Evolutionary conservation across 2,888 invertebrate species (phyloP).

Genomic region (Agelastica alni): DNA sequence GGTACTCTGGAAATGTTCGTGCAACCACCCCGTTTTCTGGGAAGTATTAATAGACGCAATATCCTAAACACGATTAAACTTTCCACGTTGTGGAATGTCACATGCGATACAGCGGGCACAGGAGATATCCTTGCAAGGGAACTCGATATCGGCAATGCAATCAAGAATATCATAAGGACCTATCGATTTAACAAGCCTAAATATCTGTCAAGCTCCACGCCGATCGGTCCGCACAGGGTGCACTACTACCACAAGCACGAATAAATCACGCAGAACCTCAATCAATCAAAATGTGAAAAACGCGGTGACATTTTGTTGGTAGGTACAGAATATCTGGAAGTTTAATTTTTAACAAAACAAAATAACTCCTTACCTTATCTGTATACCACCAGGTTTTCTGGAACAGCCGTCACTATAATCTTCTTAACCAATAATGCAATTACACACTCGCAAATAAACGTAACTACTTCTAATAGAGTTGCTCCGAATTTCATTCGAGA

Average conservation of each 20-base stretch:
- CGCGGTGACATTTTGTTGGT: constrained; percentile 43
- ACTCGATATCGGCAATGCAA: constrained; percentile 31
- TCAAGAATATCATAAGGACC: constrained; percentile 35
- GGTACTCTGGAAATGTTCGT: no score
- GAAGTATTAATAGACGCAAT: constrained; percentile 11
- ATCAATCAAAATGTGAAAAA: constrained; percentile 45
- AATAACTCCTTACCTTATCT: no score
- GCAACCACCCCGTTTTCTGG: constrained; percentile 1
- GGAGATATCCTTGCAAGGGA: constrained; percentile 19
- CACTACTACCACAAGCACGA: constrained; percentile 21
- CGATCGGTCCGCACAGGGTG: constrained; percentile 28
- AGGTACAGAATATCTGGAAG: no score
- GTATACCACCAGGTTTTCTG: no score
- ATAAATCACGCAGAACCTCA: constrained; percentile 40
- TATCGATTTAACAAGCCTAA: constrained; percentile 41
- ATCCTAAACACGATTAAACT: constrained; percentile 18
- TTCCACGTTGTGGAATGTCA: constrained; percentile 19
- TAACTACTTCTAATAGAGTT: no score
- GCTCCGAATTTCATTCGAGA: no score
- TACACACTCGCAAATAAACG: no score
- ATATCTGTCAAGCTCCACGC: constrained; percentile 25
- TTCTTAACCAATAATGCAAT: no score
- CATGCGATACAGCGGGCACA: constrained; percentile 18
- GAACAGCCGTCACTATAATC: no score
- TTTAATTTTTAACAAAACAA: no score